Evolutionary conservation across 2,797 vertebrate species (phyloP).

Genomic region (Myotis pilosus): DNA sequence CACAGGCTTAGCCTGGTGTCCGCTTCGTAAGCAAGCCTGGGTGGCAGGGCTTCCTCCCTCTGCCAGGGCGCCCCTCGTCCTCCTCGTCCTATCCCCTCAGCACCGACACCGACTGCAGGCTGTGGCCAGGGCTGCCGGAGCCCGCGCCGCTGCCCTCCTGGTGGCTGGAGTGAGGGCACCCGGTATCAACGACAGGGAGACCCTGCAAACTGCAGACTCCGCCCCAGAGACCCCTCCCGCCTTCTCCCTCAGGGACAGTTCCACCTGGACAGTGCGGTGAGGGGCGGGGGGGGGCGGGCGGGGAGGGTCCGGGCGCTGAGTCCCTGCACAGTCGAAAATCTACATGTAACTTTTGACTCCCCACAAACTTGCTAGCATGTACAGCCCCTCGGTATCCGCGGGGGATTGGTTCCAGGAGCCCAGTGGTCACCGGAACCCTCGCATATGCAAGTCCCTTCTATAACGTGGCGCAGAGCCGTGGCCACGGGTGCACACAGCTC

Average conservation of each 20-base stretch:
- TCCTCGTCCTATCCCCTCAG: fast-evolving
- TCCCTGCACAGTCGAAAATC: background rate
- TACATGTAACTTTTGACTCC: too few species aligned
- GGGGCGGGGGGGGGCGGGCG: too few species aligned
- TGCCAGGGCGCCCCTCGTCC: background rate
- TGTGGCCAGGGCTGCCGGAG: background rate
- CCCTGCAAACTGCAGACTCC: background rate
- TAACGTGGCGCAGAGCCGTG: background rate
- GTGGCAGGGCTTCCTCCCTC: too few species aligned
- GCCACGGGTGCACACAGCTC: too few species aligned
- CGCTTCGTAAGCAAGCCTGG: too few species aligned
- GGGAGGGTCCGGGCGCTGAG: background rate
- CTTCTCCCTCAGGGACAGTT: background rate
- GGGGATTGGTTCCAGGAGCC: background rate
- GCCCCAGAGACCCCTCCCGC: fast-evolving
- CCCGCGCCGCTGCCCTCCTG: too few species aligned
- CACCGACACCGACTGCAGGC: fast-evolving
- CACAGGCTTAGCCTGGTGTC: too few species aligned
- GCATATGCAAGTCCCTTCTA: background rate
- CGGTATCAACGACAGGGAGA: background rate
- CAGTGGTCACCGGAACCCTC: background rate
- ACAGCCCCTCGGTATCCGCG: too few species aligned
- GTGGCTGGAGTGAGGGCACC: background rate
- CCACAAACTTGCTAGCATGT: too few species aligned
- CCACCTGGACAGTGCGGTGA: background rate